phyloP scores from a whole-genome alignment of 2,113 vertebrate genomes.

The Catharus minimus region DNA sequence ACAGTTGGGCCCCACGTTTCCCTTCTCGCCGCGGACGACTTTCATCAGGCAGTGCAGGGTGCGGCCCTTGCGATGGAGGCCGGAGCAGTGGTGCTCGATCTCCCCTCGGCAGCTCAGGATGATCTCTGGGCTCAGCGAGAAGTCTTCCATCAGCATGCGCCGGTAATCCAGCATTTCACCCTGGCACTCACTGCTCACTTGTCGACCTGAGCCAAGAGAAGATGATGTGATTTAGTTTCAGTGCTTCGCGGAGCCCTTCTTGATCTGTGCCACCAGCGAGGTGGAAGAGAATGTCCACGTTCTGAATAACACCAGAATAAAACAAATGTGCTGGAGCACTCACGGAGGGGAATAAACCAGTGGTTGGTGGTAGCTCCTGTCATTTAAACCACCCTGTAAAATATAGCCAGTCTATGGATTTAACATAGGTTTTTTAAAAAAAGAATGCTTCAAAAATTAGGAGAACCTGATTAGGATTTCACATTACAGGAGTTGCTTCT shows the following conservation, averaged over 20 bases:
- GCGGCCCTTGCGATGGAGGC: constrained; percentile 92
- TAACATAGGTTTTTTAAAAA: neutral
- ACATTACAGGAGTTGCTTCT: neutral
- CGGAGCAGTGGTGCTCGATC: constrained; percentile 93
- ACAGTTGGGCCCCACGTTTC: constrained; percentile 82
- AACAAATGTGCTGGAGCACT: neutral
- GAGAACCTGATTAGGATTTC: neutral
- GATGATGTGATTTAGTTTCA: neutral
- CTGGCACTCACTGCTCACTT: constrained; percentile 94
- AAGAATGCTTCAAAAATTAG: neutral
- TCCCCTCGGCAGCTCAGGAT: constrained; percentile 93
- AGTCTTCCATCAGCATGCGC: constrained; percentile 98
- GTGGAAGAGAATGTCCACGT: neutral
- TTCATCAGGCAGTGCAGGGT: constrained; percentile 97
- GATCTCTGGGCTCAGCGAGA: constrained; percentile 94
- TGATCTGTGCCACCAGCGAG: rapidly evolving
- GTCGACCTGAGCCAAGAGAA: constrained; percentile 78
- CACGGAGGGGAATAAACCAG: rapidly evolving
- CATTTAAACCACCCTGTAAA: neutral
- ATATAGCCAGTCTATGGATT: neutral
- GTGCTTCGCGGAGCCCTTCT: neutral
- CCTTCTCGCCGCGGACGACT: constrained; percentile 85
- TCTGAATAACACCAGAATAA: too few relatives aligned
- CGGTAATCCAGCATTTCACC: constrained; percentile 97
- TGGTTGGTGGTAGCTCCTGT: neutral